Base-by-base conservation (phyloP, 2,113 vertebrate species). In the Megaceryle torquata region DNA sequence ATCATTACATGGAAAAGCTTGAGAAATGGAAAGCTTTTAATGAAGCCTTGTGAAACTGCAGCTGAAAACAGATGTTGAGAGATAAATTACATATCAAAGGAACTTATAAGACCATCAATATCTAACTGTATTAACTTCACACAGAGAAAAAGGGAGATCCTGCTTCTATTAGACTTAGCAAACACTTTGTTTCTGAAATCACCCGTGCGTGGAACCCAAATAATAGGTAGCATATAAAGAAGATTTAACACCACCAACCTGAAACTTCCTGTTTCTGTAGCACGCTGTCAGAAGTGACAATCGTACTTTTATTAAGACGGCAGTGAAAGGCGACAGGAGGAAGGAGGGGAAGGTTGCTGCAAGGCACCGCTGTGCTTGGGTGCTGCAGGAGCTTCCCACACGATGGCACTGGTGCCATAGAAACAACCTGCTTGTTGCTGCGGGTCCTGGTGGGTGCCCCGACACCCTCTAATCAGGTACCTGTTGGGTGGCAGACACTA, bases 401-500 rank as follows among this genome's bases (percentile, higher is more conserved):
- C 91, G 98, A 95, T 98, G 98, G 97, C 98, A 97, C 88, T 61
- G 82, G 97, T 85, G 44, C 84, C 86, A 82, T 39, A 96, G 8
- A 8, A 46, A 19, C 44, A 18, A 18, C 44, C 44, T 18, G 17
- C 17, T 19, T 16, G 10, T 17, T n/a, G n/a, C 50, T 1, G 39
- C 63, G 9, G 15, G 1, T 22, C 25, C 76, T 26, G 50, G 20
- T 9, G 43, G 37, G n/a, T 4, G 60, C 63, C 60, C 70, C 46
- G 12, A 14, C 15, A 53, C 74, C 2, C 20, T 9, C 56, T 53
- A 90, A 95, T 64, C 71, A 77, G 69, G 24, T 24, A 93, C 88
- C 95, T 86, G 60, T 63, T 65, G 88, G 63, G 76, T 13, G 80
- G 64, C 92, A 89, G 94, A 85, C 77, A 35, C 82, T 37, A 89